phyloP scores from a whole-genome alignment of 37 sponge, comb jelly and placozoan genomes.

The Mnemiopsis leidyi region DNA sequence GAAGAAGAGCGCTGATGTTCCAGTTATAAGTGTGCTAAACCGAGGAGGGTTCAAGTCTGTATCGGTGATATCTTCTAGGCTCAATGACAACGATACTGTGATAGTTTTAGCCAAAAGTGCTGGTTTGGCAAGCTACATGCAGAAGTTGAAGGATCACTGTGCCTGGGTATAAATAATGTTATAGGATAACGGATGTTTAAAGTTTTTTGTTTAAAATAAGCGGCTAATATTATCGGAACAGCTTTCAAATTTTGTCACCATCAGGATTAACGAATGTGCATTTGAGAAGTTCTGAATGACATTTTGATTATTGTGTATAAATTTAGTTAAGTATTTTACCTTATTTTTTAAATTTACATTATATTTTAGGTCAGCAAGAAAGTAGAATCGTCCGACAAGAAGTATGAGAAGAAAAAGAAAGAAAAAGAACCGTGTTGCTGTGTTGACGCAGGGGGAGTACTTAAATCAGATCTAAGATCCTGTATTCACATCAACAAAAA shows the following conservation, averaged over 20 bases:
- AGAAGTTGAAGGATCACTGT: not conserved
- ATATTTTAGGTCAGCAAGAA: not conserved
- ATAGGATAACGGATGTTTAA: too few relatives aligned
- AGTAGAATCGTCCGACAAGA: not conserved
- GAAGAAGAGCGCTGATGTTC: not conserved
- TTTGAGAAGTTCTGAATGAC: too few relatives aligned
- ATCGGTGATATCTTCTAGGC: not conserved
- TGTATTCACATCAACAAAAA: not conserved
- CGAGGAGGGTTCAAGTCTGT: not conserved
- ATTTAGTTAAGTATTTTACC: not conserved
- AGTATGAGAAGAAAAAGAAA: not conserved
- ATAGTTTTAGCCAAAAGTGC: not conserved
- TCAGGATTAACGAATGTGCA: too few relatives aligned
- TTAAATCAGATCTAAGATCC: not conserved
- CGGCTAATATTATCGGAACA: too few relatives aligned
- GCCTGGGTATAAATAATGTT: not conserved
- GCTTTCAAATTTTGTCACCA: too few relatives aligned
- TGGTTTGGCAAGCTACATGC: constrained; percentile 9
- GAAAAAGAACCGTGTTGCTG: not conserved
- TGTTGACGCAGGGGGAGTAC: not conserved
- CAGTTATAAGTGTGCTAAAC: not conserved
- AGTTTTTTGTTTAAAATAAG: too few relatives aligned
- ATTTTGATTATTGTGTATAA: too few relatives aligned
- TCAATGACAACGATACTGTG: not conserved
- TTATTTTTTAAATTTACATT: not conserved